These are phyloP conservation scores for Lepidostoma basale DNA, from an alignment of 1,140 invertebrate species.

Conservation along the genomic window DNA sequence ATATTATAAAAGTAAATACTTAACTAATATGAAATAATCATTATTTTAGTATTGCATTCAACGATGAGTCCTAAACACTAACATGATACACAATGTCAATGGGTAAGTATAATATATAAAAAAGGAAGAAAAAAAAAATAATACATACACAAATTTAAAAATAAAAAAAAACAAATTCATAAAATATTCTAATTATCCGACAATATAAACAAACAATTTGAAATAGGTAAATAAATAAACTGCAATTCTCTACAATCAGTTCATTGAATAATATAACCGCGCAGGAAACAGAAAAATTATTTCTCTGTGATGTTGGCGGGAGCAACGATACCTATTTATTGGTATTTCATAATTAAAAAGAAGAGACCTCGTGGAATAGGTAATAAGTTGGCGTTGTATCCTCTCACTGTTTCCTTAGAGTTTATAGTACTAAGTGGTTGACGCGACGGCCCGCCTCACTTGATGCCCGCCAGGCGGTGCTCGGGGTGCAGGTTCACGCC, in stretches of 20 bases:
- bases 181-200: not conserved
- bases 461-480: slow-evolving; percentile 52
- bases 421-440: slow-evolving; percentile 14
- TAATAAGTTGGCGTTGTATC: slow-evolving; percentile 42
- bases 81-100: slow-evolving; percentile 8
- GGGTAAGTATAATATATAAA: not conserved
- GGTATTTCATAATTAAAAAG: slow-evolving; percentile 40
- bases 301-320: not conserved
- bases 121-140: slow-evolving; percentile 5
- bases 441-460: slow-evolving; percentile 48
- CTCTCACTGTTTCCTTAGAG: slow-evolving; percentile 35
- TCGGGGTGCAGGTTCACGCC: slow-evolving; percentile 79
- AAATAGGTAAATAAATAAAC: slow-evolving; percentile 37
- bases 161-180: not conserved
- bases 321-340: slow-evolving; percentile 34
- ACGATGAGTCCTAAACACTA: not conserved
- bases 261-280: slow-evolving; percentile 32
- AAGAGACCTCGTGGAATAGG: slow-evolving; percentile 43
- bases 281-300: slow-evolving; percentile 14
- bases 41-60: not conserved
- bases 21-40: slow-evolving; percentile 2
- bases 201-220: slow-evolving; percentile 15
- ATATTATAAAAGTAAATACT: slow-evolving; percentile 4
- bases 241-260: slow-evolving; percentile 16
- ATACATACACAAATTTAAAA: not conserved